Base-by-base conservation (phyloP, 2,113 vertebrate genomes). In the Leptosomus discolor region DNA sequence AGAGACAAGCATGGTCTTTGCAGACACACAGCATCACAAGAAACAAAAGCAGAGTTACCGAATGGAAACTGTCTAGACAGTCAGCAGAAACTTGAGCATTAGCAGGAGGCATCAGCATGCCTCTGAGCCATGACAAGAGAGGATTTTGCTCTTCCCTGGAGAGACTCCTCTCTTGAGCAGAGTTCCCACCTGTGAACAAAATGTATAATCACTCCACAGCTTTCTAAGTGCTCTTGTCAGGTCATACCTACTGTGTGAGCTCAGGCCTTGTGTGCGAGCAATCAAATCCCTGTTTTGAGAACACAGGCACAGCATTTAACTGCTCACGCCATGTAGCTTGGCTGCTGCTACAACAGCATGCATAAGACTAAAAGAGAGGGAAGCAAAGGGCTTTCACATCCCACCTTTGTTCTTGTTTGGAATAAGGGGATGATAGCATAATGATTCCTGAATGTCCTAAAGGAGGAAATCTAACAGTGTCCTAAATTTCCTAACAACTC, bases 71-170 rank as follows among this genome's bases (percentile, higher is more conserved):
- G 36, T 95, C 94, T 92, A 92, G 92, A 97, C 92, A 93, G 79
- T 77, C 88, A 95, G 88, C 85, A 97, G 76, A 94, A 96, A 94
- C 54, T n/a, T 94, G 73, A 91, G 89, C 85, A n/a, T 88, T 78
- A 89, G 63, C 88, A 93, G 82, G 70, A 90, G 46, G 79, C 82
- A 96, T 73, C 63, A 93, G 85, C 54, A 91, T 60, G 67, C 85
- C 71, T 84, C 90, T 84, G 85, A 97, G 94, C 88, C 64, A 46
- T 2, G 4, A 69, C 69, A 94, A 51, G 39, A 36, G 63, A 92
- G 22, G 67, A 76, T 69, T 90, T 93, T 88, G 41, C 50, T 45
- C 37, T 64, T 41, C 58, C 88, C 54, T 58, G 51, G 51, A 90
- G 54, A 86, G 19, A 53, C 29, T 73, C 23, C 36, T 86, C 78